Evolutionary conservation across 2,113 vertebrate genomes (phyloP).

Genomic region (Hyperopisus bebe): DNA sequence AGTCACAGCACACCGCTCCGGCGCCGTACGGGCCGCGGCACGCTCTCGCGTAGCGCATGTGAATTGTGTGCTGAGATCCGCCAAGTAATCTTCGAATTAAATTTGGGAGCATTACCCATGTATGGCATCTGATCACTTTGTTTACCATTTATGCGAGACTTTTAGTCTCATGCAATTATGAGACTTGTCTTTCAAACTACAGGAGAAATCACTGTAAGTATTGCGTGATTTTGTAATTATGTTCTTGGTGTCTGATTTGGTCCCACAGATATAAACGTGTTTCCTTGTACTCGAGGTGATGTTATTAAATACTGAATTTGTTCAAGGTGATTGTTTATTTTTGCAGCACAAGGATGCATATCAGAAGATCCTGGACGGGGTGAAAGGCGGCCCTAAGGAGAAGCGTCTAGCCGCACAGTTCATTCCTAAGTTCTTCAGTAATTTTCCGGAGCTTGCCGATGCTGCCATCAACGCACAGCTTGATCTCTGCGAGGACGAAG

Average conservation of each 20-base stretch:
- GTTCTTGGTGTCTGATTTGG: neutral
- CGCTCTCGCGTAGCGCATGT: neutral
- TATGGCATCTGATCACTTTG: neutral
- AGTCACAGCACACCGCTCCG: neutral
- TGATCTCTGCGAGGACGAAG: constrained; percentile 96
- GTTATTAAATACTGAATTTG: constrained; percentile 13
- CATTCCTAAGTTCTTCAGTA: constrained; percentile 96
- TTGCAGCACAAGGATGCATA: constrained; percentile 93
- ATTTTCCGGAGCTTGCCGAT: constrained; percentile 91
- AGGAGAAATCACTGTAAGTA: neutral
- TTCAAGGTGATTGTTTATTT: neutral
- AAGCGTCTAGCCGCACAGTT: constrained; percentile 96
- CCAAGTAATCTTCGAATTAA: neutral
- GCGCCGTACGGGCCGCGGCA: neutral
- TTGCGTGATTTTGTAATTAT: neutral
- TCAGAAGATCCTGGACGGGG: constrained; percentile 86
- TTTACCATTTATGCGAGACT: neutral
- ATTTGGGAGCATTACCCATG: neutral
- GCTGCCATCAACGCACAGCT: constrained; percentile 94
- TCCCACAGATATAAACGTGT: neutral
- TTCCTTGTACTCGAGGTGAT: neutral
- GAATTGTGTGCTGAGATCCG: neutral
- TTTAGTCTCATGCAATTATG: neutral
- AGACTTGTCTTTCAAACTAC: neutral
- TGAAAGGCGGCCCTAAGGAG: constrained; percentile 94